phyloP scores from a whole-genome alignment of 2,797 vertebrate genomes.

The Octomys mimax region DNA sequence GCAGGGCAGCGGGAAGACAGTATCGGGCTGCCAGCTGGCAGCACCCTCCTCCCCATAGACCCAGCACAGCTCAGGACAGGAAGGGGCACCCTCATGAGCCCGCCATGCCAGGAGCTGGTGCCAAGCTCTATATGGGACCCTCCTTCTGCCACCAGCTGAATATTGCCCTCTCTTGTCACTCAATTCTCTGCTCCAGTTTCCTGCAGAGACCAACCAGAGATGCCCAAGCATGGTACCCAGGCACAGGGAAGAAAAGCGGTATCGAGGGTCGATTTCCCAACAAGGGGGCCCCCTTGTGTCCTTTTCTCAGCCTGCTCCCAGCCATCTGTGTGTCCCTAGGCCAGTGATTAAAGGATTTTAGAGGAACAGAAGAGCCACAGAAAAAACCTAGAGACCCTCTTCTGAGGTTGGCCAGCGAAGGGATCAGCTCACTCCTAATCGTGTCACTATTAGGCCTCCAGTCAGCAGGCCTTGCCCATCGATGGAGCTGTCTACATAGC shows the following conservation, averaged over 20 bases:
- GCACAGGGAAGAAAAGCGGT: background rate
- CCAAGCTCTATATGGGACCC: background rate
- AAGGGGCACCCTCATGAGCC: background rate
- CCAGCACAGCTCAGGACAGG: background rate
- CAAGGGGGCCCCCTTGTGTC: background rate
- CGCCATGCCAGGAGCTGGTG: accelerated
- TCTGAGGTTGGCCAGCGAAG: background rate
- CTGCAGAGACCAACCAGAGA: slow-evolving; percentile 27
- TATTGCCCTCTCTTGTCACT: background rate
- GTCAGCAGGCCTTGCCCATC: background rate
- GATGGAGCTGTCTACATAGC: background rate
- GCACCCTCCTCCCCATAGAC: background rate
- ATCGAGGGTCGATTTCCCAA: background rate
- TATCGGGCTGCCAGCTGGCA: background rate
- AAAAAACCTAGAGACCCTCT: background rate
- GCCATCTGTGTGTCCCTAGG: background rate
- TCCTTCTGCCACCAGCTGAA: background rate
- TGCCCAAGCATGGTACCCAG: background rate
- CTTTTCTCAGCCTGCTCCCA: background rate
- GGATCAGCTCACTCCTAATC: background rate
- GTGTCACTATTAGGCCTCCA: background rate
- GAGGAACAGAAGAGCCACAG: background rate
- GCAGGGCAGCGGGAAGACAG: background rate
- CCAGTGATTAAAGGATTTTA: background rate
- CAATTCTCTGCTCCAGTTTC: background rate